A percentile compares a stretch with the other conserved stretches of the same genome.
These are phyloP conservation scores for Itoplectis maculator DNA, from an alignment of 2,888 invertebrate genomes.

Conservation along the genomic window DNA sequence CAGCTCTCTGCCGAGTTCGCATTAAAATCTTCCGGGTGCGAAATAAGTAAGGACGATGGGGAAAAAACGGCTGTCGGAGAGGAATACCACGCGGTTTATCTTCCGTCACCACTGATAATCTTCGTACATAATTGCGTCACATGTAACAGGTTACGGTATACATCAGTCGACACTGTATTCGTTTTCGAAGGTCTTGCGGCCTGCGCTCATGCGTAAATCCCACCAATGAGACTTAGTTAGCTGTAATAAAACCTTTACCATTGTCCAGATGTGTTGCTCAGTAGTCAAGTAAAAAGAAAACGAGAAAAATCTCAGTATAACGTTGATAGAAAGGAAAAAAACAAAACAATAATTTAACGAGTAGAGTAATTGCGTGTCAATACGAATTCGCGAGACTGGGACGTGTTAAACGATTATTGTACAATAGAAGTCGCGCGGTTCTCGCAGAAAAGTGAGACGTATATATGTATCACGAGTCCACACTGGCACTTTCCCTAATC, in stretches of 20 bases:
- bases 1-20: no score
- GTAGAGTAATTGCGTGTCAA: slow-evolving; percentile 28
- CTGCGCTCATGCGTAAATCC: not conserved
- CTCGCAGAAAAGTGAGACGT: slow-evolving; percentile 8
- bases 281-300: slow-evolving; percentile 53
- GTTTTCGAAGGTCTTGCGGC: not conserved
- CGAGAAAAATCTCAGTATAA: slow-evolving; percentile 36
- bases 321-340: slow-evolving; percentile 11
- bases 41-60: not conserved
- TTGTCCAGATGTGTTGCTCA: slow-evolving; percentile 68
- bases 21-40: not conserved
- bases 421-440: slow-evolving; percentile 10
- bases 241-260: slow-evolving; percentile 46
- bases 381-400: slow-evolving; percentile 5
- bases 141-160: not conserved
- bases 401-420: slow-evolving; percentile 27
- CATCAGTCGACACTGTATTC: slow-evolving; percentile 2
- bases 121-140: slow-evolving; percentile 14
- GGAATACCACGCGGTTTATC: slow-evolving; percentile 32
- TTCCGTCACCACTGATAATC: slow-evolving; percentile 36
- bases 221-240: slow-evolving; percentile 23
- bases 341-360: slow-evolving; percentile 7
- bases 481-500: slow-evolving; percentile 23
- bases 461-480: slow-evolving; percentile 7
- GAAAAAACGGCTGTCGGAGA: slow-evolving; percentile 8